These are phyloP conservation scores for Drosophila biarmipes DNA, from an alignment of 1,140 invertebrate genomes.

Conservation along the genomic window DNA sequence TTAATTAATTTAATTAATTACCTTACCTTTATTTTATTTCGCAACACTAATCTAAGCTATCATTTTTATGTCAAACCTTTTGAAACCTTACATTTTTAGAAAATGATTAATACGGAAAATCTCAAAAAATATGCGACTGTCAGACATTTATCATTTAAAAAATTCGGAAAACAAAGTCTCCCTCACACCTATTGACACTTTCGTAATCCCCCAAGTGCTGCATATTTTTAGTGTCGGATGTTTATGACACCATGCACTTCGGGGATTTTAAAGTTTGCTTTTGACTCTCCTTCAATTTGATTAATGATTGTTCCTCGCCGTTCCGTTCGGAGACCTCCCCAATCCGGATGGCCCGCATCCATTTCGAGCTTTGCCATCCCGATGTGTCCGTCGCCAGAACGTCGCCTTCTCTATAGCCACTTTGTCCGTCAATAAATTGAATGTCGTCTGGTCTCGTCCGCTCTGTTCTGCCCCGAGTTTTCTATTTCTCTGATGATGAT, in stretches of 20 bases:
- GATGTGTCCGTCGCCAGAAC: slow-evolving; percentile 50
- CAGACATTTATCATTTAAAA: background rate
- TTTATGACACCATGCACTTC: background rate
- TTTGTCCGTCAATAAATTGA: slow-evolving; percentile 80
- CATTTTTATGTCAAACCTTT: too few relatives aligned
- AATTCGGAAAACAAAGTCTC: background rate
- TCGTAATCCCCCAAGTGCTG: background rate
- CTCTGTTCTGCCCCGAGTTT: slow-evolving; percentile 3
- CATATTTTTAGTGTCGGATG: background rate
- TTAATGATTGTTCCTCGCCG: slow-evolving; percentile 35
- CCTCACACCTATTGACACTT: background rate
- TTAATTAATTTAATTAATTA: too few relatives aligned
- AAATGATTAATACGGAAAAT: background rate
- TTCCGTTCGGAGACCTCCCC: slow-evolving; percentile 28
- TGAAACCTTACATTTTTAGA: background rate
- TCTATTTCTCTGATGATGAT: slow-evolving; percentile 45
- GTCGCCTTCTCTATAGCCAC: slow-evolving; percentile 54
- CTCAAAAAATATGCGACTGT: background rate
- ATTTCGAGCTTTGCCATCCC: slow-evolving; percentile 19
- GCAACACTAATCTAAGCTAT: too few relatives aligned
- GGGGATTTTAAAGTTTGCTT: slow-evolving; percentile 24
- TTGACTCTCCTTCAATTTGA: slow-evolving; percentile 23
- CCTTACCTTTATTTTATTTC: too few relatives aligned
- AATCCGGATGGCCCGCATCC: slow-evolving; percentile 21
- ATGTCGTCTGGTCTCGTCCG: slow-evolving; percentile 59